A percentile compares a stretch with the other conserved stretches of the same genome.
Conservation (phyloP, 2,888 invertebrate species). For the Myopa tessellatipennis region DNA sequence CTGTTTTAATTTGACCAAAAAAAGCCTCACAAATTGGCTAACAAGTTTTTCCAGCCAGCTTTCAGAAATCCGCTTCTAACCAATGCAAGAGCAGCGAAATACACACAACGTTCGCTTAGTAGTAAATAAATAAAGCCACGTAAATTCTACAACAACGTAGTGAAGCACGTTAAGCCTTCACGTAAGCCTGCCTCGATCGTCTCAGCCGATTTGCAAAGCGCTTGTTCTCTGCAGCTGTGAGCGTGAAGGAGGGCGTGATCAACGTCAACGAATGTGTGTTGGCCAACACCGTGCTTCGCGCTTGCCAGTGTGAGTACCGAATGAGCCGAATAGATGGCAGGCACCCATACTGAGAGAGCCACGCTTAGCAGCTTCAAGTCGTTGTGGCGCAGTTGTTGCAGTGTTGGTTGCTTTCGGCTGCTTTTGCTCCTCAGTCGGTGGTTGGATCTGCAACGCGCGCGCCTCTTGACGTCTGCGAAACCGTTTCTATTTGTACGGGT, state of each 20-base stretch:
- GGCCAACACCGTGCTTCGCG: not conserved
- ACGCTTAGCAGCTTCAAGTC: not conserved
- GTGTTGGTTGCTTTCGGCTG: not conserved
- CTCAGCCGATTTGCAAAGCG: not conserved
- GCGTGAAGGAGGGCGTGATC: slow-evolving; percentile 14
- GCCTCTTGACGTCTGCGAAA: not conserved
- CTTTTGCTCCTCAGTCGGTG: not conserved
- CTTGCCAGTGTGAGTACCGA: slow-evolving; percentile 19
- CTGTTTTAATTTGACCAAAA: not conserved
- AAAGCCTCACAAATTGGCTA: not conserved
- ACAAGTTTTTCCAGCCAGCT: not conserved
- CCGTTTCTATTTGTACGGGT: slow-evolving; percentile 12
- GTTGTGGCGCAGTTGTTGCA: not conserved
- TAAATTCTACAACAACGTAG: not conserved
- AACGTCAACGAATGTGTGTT: not conserved
- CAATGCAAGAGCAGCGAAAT: slow-evolving; percentile 21
- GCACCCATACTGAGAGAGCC: not conserved
- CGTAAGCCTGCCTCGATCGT: not conserved
- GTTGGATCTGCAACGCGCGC: not conserved
- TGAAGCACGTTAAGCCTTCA: not conserved
- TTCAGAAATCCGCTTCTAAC: not conserved
- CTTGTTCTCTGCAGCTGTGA: not conserved
- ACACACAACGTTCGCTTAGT: slow-evolving; percentile 43
- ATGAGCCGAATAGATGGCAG: not conserved
- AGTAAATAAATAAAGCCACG: not conserved